Evolutionary conservation across 2,888 invertebrate genomes (phyloP), one percentile per base, ranked within the genome.

Genomic region (Drosophila greeni): DNA sequence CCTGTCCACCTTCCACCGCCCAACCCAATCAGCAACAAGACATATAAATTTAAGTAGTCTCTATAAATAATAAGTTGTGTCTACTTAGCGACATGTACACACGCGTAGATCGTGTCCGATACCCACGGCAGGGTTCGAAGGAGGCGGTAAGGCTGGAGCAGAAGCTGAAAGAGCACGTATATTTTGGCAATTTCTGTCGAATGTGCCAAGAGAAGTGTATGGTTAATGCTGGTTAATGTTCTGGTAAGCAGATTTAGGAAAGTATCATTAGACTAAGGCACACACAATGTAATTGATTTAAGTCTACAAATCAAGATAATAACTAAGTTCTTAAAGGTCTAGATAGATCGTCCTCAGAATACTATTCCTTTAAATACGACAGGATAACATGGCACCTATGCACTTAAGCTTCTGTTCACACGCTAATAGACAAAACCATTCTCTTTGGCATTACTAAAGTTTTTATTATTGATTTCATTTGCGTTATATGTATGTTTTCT

Each of bases 1-100:
- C 51, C 68, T 42, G 42, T 42, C 42, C 42, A 42, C 42, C 42
- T 61, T 61, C 70, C 49, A 39, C 29, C 72, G 84, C 82, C 82
- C 80, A 65, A 76, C 84, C 80, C 84, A 80, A 75, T 74, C 84
- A 66, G 51, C 62, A 33, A 64, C 60, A 59, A 47, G 67, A 65
- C 72, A 64, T 74, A 62, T 70, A 75, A 58, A 80, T 73, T 66
- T 66, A 74, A 74, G 82, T 74, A 82, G 82, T 84, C 76, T 78
- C 69, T 69, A 84, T 80, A 84, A 84, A 80, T 80, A 84, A 80
- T 84, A 80, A 80, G 66, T 72, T 80, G 72, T 82, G 84, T 80
- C 79, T 79, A 84, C 79, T 79, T 84, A 81, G 82, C 82, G 82
- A 82, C 79, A 72, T 75, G 76, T 77, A 75, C 73, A 83, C 64